Evolutionary conservation across 1,140 invertebrate species (phyloP).

Genomic region (Drosophila rhopaloa): DNA sequence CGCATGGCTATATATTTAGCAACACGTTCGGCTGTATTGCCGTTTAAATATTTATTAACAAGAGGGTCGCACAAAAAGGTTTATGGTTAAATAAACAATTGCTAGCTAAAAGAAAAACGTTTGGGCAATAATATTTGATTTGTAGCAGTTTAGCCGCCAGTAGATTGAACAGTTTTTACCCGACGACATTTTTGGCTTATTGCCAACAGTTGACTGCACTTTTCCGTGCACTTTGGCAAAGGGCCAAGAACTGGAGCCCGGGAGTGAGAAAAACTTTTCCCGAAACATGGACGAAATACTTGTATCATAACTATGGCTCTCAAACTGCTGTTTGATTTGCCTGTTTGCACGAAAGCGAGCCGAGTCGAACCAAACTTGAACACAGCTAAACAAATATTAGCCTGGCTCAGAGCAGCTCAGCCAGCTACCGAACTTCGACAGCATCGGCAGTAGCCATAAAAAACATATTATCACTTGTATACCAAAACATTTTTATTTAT

Average conservation of each 20-base stretch:
- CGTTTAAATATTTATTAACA: slow-evolving; percentile 72
- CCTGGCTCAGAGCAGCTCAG: slow-evolving; percentile 56
- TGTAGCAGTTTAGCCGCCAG: slow-evolving; percentile 57
- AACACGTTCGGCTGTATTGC: slow-evolving; percentile 32
- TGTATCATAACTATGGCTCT: slow-evolving; percentile 62
- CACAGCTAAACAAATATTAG: slow-evolving; percentile 78
- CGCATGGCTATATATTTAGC: slow-evolving; percentile 63
- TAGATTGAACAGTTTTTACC: slow-evolving; percentile 14
- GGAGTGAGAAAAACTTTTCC: slow-evolving; percentile 7
- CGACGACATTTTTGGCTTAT: slow-evolving; percentile 33
- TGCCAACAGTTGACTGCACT: slow-evolving; percentile 63
- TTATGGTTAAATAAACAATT: slow-evolving; percentile 60
- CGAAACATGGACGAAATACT: slow-evolving; percentile 29
- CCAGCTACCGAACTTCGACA: slow-evolving; percentile 35
- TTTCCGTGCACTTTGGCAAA: slow-evolving; percentile 55
- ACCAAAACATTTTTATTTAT: slow-evolving; percentile 49
- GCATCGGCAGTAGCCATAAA: slow-evolving; percentile 34
- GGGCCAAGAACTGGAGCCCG: slow-evolving; percentile 28
- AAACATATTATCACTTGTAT: slow-evolving; percentile 47
- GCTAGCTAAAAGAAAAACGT: slow-evolving; percentile 26
- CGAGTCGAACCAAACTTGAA: slow-evolving; percentile 64
- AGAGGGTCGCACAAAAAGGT: slow-evolving; percentile 34
- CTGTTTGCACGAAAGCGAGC: slow-evolving; percentile 66
- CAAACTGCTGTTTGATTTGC: slow-evolving; percentile 70
- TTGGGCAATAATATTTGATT: slow-evolving; percentile 71